phyloP scores from a whole-genome alignment of 64 coral and sea anemone species.

The Stylophora pistillata region DNA sequence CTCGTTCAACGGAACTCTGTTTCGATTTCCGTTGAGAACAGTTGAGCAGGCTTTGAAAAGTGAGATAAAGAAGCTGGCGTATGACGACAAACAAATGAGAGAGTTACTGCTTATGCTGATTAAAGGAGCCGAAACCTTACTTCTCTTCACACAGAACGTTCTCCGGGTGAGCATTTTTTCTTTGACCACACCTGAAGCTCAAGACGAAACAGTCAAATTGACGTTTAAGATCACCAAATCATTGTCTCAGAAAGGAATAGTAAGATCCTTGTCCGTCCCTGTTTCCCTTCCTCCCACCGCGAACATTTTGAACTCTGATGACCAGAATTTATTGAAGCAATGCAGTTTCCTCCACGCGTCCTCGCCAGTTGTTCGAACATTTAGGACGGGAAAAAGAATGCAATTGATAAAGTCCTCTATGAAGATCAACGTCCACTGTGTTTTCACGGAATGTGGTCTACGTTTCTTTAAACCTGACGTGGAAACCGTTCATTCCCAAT shows the following conservation, averaged over 20 bases:
- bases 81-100: slow-evolving; percentile 58
- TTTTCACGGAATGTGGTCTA: slow-evolving; percentile 26
- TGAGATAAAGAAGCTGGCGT: slow-evolving; percentile 70
- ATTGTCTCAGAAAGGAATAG: neutral
- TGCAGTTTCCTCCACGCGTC: slow-evolving; percentile 77
- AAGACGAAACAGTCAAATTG: slow-evolving; percentile 29
- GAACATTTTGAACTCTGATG: neutral
- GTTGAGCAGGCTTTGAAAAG: slow-evolving; percentile 65
- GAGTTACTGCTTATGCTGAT: slow-evolving; percentile 61
- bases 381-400: neutral
- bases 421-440: slow-evolving; percentile 32
- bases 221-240: slow-evolving; percentile 65
- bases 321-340: slow-evolving; percentile 59
- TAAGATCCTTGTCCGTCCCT: slow-evolving; percentile 52
- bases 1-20: slow-evolving; percentile 75
- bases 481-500: neutral
- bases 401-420: slow-evolving; percentile 45
- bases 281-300: neutral
- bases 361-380: slow-evolving; percentile 26
- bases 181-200: slow-evolving; percentile 1
- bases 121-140: slow-evolving; percentile 62
- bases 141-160: slow-evolving; percentile 88
- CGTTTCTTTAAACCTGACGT: slow-evolving; percentile 19
- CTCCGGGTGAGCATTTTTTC: slow-evolving; percentile 56
- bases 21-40: slow-evolving; percentile 81